Percentiles rank a stretch among this genome's conserved stretches.
Evolutionary conservation across 2,888 invertebrate genomes (phyloP).

Genomic region (Beris morrisii): DNA sequence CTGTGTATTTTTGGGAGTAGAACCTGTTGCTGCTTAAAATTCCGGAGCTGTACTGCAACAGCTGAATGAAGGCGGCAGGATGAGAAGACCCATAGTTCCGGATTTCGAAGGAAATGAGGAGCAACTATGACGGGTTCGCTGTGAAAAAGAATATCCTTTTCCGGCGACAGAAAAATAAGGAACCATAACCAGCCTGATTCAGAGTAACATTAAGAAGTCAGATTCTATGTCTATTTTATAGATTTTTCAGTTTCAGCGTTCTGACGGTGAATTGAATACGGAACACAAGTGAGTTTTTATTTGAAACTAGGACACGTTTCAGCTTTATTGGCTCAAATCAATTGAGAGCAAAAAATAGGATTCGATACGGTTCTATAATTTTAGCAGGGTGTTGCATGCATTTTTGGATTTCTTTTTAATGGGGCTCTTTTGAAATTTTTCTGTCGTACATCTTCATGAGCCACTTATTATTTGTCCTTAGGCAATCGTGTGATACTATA

Average conservation of each 20-base stretch:
- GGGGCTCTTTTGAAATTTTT: not conserved
- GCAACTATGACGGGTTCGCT: not conserved
- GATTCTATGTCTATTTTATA: slow-evolving; percentile 36
- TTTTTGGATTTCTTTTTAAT: not conserved
- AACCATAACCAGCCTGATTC: slow-evolving; percentile 20
- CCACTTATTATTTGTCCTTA: not conserved
- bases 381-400: not conserved
- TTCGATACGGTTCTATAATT: not conserved
- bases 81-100: slow-evolving; percentile 8
- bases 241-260: not conserved
- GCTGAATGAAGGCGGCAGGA: slow-evolving; percentile 33
- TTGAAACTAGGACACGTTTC: no score
- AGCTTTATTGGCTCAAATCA: no score
- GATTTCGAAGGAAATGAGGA: slow-evolving; percentile 9
- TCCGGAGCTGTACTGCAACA: slow-evolving; percentile 34
- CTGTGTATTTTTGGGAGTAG: slow-evolving; percentile 35
- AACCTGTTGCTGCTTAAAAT: slow-evolving; percentile 41
- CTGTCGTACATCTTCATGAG: not conserved
- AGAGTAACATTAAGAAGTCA: slow-evolving; percentile 2
- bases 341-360: not conserved
- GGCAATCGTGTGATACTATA: not conserved
- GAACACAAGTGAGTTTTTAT: no score
- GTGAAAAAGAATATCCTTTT: slow-evolving; percentile 1
- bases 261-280: no score
- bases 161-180: not conserved